These are phyloP conservation scores for Gopherus flavomarginatus DNA, from an alignment of 2,113 vertebrate genomes.

Conservation along the genomic window DNA sequence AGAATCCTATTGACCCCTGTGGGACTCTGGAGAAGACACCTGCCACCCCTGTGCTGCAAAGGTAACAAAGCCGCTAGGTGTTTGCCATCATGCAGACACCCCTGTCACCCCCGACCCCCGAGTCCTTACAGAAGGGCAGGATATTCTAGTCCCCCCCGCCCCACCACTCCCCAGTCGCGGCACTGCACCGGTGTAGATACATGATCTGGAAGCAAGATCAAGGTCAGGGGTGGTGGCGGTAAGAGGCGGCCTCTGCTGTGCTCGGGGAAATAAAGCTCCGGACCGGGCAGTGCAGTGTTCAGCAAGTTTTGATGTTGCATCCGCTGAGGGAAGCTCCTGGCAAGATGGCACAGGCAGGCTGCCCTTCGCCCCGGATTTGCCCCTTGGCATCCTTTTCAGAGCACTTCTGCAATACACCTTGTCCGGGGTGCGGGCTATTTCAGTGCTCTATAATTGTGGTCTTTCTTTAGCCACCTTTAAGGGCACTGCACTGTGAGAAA, in stretches of 20 bases:
- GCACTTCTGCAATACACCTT: neutral
- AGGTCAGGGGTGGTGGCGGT: neutral
- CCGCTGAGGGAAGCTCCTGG: neutral
- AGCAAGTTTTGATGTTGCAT: neutral
- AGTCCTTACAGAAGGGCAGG: neutral
- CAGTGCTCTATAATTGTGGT: rapidly evolving
- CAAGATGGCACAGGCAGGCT: constrained; percentile 8
- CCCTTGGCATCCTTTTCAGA: neutral
- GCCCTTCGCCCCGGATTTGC: neutral
- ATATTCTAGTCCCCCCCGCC: neutral
- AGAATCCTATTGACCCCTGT: neutral
- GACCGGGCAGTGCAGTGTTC: neutral
- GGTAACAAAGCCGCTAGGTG: neutral
- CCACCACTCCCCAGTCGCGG: neutral
- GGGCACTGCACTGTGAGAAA: neutral
- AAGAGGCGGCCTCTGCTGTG: neutral
- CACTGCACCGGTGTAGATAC: neutral
- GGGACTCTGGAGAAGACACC: neutral
- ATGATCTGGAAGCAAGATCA: neutral
- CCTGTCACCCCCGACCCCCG: neutral
- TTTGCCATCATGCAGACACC: rapidly evolving
- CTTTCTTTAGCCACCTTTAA: neutral
- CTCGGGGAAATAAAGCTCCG: neutral
- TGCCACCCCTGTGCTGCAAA: neutral
- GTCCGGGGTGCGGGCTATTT: neutral